phyloP scores from a whole-genome alignment of 1,140 invertebrate species.

The Tetramorium parvispinum region DNA sequence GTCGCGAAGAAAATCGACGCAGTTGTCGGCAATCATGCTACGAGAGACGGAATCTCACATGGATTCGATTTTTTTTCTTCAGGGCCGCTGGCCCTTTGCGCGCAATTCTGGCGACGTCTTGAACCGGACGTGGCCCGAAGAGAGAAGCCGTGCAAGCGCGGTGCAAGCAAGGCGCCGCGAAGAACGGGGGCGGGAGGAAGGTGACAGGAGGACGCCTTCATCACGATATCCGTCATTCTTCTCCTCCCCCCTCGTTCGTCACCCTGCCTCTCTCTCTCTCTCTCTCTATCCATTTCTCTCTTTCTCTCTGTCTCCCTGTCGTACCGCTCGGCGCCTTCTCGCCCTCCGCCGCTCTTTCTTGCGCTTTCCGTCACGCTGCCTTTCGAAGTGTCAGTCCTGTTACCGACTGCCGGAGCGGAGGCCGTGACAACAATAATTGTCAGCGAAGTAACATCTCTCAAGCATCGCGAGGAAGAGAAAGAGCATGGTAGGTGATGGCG shows the following conservation, averaged over 20 bases:
- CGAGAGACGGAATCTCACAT: conserved; percentile 40
- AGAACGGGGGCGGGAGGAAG: conserved; percentile 67
- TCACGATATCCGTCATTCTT: conserved; percentile 80
- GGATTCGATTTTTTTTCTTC: conserved; percentile 35
- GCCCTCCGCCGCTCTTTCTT: conserved; percentile 72
- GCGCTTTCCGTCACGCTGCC: conserved; percentile 79
- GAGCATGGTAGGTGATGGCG: conserved; percentile 49
- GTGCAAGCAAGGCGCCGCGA: conserved; percentile 54
- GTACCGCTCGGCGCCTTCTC: conserved; percentile 64
- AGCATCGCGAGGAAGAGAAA: conserved; percentile 66
- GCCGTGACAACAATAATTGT: conserved; percentile 85
- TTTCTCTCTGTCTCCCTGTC: conserved; percentile 57
- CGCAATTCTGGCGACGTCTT: conserved; percentile 69
- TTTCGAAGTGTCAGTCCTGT: conserved; percentile 82
- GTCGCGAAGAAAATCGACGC: not conserved
- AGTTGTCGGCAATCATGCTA: conserved; percentile 1
- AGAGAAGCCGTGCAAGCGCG: conserved; percentile 75
- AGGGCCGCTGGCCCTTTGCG: conserved; percentile 20
- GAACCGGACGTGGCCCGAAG: conserved; percentile 71
- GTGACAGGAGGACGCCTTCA: conserved; percentile 82
- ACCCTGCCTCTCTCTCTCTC: conserved; percentile 51
- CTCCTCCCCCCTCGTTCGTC: conserved; percentile 61
- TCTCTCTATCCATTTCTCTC: conserved; percentile 44
- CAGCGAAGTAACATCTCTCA: conserved; percentile 82
- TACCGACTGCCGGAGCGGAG: conserved; percentile 78